These are phyloP conservation scores for Thunnus thynnus DNA, from an alignment of 2,113 vertebrate species.

Conservation along the genomic window DNA sequence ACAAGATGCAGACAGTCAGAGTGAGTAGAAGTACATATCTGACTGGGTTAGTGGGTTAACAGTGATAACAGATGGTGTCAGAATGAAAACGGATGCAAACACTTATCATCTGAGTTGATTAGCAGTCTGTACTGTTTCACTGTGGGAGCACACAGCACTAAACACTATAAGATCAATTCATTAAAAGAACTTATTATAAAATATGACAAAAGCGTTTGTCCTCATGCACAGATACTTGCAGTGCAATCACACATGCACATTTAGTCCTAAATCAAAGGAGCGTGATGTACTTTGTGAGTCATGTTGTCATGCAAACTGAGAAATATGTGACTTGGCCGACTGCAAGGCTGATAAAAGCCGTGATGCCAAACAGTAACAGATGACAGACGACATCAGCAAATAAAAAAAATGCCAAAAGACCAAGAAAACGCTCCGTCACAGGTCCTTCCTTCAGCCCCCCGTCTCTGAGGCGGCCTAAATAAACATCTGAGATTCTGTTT, in stretches of 20 bases:
- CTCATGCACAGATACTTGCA: too few relatives aligned
- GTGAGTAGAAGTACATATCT: not conserved
- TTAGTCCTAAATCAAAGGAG: too few relatives aligned
- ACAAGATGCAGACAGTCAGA: not conserved
- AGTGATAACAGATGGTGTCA: conserved; percentile 30
- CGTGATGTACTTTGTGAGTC: conserved; percentile 9
- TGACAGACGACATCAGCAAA: conserved; percentile 34
- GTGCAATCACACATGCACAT: too few relatives aligned
- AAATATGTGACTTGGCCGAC: conserved; percentile 7
- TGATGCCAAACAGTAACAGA: conserved; percentile 33
- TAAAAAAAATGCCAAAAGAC: conserved; percentile 31
- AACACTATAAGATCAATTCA: too few relatives aligned
- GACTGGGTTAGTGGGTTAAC: conserved; percentile 19
- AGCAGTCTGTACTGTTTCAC: conserved; percentile 4
- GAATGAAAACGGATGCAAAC: conserved; percentile 4
- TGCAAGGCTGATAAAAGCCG: conserved; percentile 37
- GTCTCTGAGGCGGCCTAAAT: not conserved
- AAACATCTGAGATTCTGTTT: too few relatives aligned
- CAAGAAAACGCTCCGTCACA: conserved; percentile 9
- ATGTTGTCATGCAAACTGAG: conserved; percentile 19
- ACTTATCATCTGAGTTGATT: not conserved
- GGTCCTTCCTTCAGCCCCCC: not conserved
- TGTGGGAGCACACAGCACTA: not conserved
- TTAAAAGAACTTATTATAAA: too few relatives aligned
- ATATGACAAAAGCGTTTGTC: too few relatives aligned